Evolutionary conservation across 2,797 vertebrate genomes (phyloP).

Genomic region (Acridotheres tristis): DNA sequence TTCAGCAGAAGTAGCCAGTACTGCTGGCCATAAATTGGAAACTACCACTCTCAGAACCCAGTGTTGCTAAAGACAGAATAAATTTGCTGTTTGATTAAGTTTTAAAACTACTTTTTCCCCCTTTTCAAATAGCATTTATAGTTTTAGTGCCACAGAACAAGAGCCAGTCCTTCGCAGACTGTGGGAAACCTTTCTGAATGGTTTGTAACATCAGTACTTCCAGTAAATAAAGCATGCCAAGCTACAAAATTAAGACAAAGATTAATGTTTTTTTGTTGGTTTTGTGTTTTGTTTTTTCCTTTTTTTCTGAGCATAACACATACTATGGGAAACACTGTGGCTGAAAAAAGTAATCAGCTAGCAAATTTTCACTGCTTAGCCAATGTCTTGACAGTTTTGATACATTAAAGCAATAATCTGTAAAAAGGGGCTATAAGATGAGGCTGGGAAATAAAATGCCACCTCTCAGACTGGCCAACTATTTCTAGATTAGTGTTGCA

Average conservation of each 20-base stretch:
- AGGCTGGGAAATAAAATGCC: not conserved
- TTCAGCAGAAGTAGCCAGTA: not conserved
- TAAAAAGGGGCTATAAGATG: not conserved
- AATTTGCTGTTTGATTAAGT: not conserved
- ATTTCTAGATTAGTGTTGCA: not conserved
- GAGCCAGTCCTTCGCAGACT: not conserved
- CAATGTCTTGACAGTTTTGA: not conserved
- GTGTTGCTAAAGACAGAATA: not conserved
- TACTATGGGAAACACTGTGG: not conserved
- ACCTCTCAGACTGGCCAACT: not conserved
- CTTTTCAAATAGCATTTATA: not conserved
- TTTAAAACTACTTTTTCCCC: rapidly evolving
- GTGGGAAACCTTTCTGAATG: not conserved
- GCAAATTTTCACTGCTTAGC: not conserved
- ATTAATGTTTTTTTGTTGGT: not conserved
- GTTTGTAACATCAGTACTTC: not conserved
- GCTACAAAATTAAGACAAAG: not conserved
- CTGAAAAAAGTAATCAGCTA: not conserved
- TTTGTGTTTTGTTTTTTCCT: not conserved
- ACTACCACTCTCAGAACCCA: not conserved
- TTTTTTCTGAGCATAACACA: not conserved
- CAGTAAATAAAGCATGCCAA: not conserved
- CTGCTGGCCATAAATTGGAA: not conserved
- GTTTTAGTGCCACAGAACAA: not conserved
- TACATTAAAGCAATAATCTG: not conserved